phyloP scores from a whole-genome alignment of 1,140 invertebrate genomes.

The Saccostrea glomerata region DNA sequence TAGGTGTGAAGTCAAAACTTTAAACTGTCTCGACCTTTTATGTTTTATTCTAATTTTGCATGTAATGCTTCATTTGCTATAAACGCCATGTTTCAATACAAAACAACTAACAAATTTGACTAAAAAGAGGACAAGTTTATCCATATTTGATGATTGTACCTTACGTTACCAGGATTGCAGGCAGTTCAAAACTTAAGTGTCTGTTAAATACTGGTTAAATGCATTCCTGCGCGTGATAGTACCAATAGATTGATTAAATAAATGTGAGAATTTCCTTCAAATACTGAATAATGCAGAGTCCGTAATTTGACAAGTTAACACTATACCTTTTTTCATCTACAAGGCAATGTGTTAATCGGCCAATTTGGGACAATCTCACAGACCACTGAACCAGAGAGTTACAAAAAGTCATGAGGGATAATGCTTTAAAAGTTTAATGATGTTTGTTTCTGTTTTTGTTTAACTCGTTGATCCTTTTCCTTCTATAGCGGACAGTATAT shows the following conservation, averaged over 20 bases:
- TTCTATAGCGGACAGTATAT: too few relatives aligned
- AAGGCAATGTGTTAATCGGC: conserved; percentile 21
- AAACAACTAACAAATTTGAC: conserved; percentile 18
- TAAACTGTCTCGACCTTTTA: neutral
- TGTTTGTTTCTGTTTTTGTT: neutral
- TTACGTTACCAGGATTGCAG: neutral
- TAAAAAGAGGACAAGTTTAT: conserved; percentile 12
- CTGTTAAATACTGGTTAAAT: conserved; percentile 16
- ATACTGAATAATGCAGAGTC: conserved; percentile 27
- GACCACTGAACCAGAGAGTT: conserved; percentile 7
- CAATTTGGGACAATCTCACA: conserved; percentile 36
- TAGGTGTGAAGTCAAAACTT: conserved; percentile 1
- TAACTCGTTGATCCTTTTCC: too few relatives aligned
- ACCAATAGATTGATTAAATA: conserved; percentile 20
- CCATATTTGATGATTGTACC: conserved; percentile 22
- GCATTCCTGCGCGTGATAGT: conserved; percentile 9
- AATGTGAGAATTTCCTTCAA: conserved; percentile 33
- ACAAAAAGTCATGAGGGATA: neutral
- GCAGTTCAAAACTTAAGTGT: conserved; percentile 8
- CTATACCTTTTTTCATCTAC: conserved; percentile 8
- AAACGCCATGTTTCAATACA: conserved; percentile 1
- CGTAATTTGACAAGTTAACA: conserved; percentile 31
- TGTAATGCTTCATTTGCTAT: neutral
- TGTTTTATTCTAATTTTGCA: neutral
- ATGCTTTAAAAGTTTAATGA: neutral